Evolutionary conservation across 2,113 vertebrate species (phyloP), one percentile per base, ranked within the genome.

Genomic region (Gracilinanus agilis): DNA sequence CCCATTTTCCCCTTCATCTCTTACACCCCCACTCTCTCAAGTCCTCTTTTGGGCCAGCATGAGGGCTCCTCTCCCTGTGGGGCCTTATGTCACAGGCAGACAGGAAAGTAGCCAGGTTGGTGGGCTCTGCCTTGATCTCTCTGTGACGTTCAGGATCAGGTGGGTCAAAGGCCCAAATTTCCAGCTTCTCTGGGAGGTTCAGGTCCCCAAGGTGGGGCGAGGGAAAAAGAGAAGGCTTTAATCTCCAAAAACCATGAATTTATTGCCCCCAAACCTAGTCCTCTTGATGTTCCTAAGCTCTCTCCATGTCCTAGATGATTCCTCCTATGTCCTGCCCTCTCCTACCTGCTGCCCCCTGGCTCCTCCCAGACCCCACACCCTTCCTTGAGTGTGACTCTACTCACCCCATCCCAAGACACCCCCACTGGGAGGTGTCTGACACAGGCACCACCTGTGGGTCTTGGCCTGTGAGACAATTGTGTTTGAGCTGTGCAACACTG

Each of bases 401-500:
- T 83, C 67, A 83, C 19, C 67, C n/a, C 67, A 21, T 34, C 67
- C 29, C 16, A 13, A 83, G n/a, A 23, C 67, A 75, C 61, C 61
- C 61, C 34, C 34, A 34, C 13, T 75, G 61, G 34, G 61, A 75
- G 61, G 61, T 75, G 61, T 75, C 61, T n/a, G 3, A n/a, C 61
- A 83, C 67, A 83, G 44, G 44, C 44, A 90, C 44, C 24, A 53
- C 25, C 44, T 0, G 0, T 24, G 90, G 90, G 40, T 53, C 95
- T 92, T 44, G 93, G 75, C 93, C 92, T 23, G 90, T 44, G 93
- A 94, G 44, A 83, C 9, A 89, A 95, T 96, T 95, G 54, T 0
- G 88, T 97, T 97, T 92, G 54, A 90, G 96, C 95, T 93, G 61
- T 97, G 88, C 25, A 96, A 95, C 97, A 96, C 98, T 95, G 95